phyloP scores from a whole-genome alignment of 2,888 invertebrate genomes.

The Apamea epomidion region DNA sequence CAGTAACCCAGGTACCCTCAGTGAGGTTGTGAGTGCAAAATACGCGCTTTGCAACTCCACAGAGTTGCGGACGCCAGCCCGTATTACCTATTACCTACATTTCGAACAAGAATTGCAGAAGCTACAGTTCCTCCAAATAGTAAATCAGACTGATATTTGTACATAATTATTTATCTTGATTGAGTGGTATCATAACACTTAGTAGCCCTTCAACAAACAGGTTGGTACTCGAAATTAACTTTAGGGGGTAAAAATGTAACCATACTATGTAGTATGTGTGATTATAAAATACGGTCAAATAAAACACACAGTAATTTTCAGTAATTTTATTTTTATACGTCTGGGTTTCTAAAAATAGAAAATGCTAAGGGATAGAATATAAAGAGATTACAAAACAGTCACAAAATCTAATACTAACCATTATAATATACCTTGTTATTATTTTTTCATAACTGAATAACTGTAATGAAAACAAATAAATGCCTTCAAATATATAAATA shows the following conservation, averaged over 20 bases:
- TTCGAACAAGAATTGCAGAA: not conserved
- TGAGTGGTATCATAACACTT: not conserved
- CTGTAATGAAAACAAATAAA: slow-evolving; percentile 56
- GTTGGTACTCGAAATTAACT: not conserved
- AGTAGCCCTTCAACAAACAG: not conserved
- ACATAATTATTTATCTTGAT: not conserved
- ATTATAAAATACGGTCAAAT: slow-evolving; percentile 11
- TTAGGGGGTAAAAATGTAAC: not conserved
- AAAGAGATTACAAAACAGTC: slow-evolving; percentile 85
- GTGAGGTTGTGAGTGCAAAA: not conserved
- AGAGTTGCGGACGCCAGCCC: not conserved
- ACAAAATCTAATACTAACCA: slow-evolving; percentile 78
- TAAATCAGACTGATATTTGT: not conserved
- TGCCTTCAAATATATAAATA: slow-evolving; percentile 55
- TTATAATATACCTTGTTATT: slow-evolving; percentile 66
- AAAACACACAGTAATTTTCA: slow-evolving; percentile 68
- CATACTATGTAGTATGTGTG: no score
- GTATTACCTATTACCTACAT: not conserved
- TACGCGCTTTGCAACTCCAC: not conserved
- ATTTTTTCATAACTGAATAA: slow-evolving; percentile 60
- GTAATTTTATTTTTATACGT: slow-evolving; percentile 80
- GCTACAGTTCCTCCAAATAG: not conserved
- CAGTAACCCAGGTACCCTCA: not conserved
- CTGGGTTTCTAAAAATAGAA: slow-evolving; percentile 88
- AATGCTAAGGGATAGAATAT: slow-evolving; percentile 86